phyloP scores from a whole-genome alignment of 2,888 invertebrate species.

The Liposcelis brunnea region DNA sequence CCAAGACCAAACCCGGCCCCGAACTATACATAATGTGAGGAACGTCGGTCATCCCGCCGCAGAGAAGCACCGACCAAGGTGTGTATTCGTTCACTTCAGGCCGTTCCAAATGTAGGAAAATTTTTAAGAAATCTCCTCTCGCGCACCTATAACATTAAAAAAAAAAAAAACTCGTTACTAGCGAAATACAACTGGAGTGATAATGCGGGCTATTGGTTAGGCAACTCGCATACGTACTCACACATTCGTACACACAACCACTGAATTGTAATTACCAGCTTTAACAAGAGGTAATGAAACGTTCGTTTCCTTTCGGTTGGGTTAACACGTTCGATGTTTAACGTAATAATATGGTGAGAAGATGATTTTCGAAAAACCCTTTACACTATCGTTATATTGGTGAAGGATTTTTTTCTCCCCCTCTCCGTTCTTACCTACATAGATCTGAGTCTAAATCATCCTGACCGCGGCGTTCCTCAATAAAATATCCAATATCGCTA shows the following conservation, averaged over 20 bases:
- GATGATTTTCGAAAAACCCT: no score
- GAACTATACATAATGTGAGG: slow-evolving; percentile 60
- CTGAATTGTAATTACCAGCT: slow-evolving; percentile 10
- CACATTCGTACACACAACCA: slow-evolving; percentile 18
- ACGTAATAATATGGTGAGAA: no score
- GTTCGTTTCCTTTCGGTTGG: no score
- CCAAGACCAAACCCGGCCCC: slow-evolving; percentile 51
- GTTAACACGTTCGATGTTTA: no score
- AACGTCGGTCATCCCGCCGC: slow-evolving; percentile 48
- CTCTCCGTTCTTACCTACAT: no score
- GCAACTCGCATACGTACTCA: slow-evolving; percentile 21
- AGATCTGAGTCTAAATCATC: no score
- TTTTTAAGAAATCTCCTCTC: slow-evolving; percentile 56
- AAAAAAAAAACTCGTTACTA: slow-evolving; percentile 14
- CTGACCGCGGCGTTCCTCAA: no score
- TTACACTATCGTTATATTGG: no score
- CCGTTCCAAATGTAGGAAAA: slow-evolving; percentile 56
- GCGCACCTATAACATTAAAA: slow-evolving; percentile 45
- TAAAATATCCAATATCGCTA: no score
- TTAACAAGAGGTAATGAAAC: slow-evolving; percentile 20
- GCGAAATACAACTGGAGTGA: slow-evolving; percentile 13
- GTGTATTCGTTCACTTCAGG: slow-evolving; percentile 58
- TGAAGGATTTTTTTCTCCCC: no score
- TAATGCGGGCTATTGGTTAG: slow-evolving; percentile 21
- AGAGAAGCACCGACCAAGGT: slow-evolving; percentile 53